These are phyloP conservation scores for Drosophila persimilis DNA, from an alignment of 1,140 invertebrate species.

Conservation along the genomic window DNA sequence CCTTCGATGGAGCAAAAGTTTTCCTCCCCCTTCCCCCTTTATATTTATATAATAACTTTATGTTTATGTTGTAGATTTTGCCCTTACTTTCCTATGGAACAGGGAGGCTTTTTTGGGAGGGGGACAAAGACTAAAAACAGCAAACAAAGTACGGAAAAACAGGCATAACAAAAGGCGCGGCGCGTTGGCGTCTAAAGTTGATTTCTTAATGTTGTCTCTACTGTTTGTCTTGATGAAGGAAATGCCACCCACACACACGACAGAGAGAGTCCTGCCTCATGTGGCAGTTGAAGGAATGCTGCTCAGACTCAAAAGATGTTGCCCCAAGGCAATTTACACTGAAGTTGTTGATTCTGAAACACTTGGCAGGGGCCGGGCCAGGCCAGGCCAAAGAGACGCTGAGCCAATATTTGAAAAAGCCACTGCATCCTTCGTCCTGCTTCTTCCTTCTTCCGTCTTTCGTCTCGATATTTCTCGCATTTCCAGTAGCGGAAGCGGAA, in stretches of 20 bases:
- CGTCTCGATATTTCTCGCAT: slow-evolving; percentile 37
- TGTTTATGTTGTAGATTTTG: slow-evolving; percentile 77
- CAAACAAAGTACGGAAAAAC: slow-evolving; percentile 46
- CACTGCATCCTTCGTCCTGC: slow-evolving; percentile 13
- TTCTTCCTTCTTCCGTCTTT: neutral
- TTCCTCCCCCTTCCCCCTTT: slow-evolving; percentile 25
- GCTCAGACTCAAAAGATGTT: slow-evolving; percentile 50
- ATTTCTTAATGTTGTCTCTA: slow-evolving; percentile 72
- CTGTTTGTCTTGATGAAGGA: slow-evolving; percentile 70
- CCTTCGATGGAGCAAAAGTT: too few species aligned
- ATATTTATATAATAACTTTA: slow-evolving; percentile 80
- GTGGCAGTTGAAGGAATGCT: slow-evolving; percentile 1
- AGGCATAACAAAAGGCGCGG: slow-evolving; percentile 68
- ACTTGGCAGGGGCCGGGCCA: slow-evolving; percentile 49
- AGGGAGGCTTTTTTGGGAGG: slow-evolving; percentile 25
- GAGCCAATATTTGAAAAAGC: slow-evolving; percentile 53
- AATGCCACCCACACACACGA: slow-evolving; percentile 60
- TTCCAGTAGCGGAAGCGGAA: slow-evolving; percentile 61
- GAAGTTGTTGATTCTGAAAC: slow-evolving; percentile 78
- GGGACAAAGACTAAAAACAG: slow-evolving; percentile 52
- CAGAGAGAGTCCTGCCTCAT: slow-evolving; percentile 6
- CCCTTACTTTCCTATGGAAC: slow-evolving; percentile 24
- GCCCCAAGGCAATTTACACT: slow-evolving; percentile 72
- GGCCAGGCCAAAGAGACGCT: slow-evolving; percentile 32
- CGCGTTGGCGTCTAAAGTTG: slow-evolving; percentile 76